phyloP scores from a whole-genome alignment of 2,113 vertebrate species.

The Lepus americanus region DNA sequence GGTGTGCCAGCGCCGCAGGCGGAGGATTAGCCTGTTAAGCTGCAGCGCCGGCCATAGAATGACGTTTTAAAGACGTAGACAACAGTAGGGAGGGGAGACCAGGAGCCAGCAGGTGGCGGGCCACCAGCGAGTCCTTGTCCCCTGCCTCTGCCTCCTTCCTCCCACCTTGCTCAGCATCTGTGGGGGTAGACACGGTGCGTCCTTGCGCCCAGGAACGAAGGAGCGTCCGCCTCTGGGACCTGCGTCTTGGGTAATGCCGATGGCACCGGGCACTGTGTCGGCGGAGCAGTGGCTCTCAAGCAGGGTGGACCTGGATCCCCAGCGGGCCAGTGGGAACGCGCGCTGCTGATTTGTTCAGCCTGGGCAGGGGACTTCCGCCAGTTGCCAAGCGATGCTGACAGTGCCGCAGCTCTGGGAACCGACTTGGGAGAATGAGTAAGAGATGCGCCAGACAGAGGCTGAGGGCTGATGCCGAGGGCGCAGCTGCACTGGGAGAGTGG shows the following conservation, averaged over 20 bases:
- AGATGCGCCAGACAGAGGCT: background rate
- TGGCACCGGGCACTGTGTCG: too few relatives aligned
- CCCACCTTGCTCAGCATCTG: too few relatives aligned
- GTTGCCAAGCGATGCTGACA: background rate
- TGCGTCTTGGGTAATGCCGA: too few relatives aligned
- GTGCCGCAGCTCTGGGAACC: background rate
- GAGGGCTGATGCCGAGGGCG: accelerated
- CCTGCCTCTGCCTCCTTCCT: too few relatives aligned
- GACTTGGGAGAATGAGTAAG: background rate
- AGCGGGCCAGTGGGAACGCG: too few relatives aligned
- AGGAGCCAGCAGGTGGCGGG: too few relatives aligned
- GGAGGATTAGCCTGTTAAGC: too few relatives aligned
- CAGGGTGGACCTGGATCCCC: background rate
- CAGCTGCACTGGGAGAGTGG: background rate
- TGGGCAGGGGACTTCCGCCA: background rate
- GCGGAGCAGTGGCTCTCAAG: background rate
- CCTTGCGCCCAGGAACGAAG: too few relatives aligned
- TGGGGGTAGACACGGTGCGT: too few relatives aligned
- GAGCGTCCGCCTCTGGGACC: background rate
- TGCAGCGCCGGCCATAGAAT: background rate
- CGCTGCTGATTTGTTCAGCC: background rate
- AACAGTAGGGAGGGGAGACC: background rate
- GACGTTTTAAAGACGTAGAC: background rate
- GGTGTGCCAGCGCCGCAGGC: too few relatives aligned
- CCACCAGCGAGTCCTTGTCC: background rate